Evolutionary conservation across 2,797 vertebrate species (phyloP).

Genomic region (Danio jaintianensis): DNA sequence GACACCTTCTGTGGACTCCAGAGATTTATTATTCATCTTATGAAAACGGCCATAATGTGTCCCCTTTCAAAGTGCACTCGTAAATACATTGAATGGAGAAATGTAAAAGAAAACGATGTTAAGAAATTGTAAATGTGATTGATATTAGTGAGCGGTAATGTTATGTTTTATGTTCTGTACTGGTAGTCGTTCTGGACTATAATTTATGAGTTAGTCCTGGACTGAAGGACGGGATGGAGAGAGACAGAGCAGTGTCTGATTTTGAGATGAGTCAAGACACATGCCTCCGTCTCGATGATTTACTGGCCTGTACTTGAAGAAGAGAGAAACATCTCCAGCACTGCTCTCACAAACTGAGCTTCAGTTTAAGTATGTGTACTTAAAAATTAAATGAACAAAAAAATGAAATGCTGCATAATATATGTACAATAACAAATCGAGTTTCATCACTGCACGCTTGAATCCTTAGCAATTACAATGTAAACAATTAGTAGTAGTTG

Average conservation of each 20-base stretch:
- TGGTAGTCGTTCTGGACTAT: not conserved
- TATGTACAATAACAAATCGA: too few relatives aligned
- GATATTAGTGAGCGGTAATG: not conserved
- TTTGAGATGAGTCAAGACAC: constrained; percentile 27
- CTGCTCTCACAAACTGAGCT: not conserved
- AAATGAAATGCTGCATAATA: too few relatives aligned
- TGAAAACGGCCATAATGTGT: too few relatives aligned
- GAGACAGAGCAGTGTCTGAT: constrained; percentile 8
- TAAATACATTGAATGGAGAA: not conserved
- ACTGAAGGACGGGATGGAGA: constrained; percentile 3
- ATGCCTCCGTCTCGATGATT: constrained; percentile 1
- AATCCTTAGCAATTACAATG: too few relatives aligned
- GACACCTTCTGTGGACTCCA: too few relatives aligned
- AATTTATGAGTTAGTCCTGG: constrained; percentile 25
- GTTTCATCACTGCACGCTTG: too few relatives aligned
- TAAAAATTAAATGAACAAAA: too few relatives aligned
- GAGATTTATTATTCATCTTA: too few relatives aligned
- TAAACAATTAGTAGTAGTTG: too few relatives aligned
- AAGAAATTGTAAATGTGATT: not conserved
- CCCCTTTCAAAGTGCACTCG: too few relatives aligned
- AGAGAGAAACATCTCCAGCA: constrained; percentile 6
- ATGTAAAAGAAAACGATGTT: not conserved
- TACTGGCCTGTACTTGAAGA: not conserved
- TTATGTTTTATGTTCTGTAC: not conserved
- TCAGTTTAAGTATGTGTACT: too few relatives aligned